Evolutionary conservation across 2,113 vertebrate species (phyloP).

Genomic region (Phoxinus phoxinus): DNA sequence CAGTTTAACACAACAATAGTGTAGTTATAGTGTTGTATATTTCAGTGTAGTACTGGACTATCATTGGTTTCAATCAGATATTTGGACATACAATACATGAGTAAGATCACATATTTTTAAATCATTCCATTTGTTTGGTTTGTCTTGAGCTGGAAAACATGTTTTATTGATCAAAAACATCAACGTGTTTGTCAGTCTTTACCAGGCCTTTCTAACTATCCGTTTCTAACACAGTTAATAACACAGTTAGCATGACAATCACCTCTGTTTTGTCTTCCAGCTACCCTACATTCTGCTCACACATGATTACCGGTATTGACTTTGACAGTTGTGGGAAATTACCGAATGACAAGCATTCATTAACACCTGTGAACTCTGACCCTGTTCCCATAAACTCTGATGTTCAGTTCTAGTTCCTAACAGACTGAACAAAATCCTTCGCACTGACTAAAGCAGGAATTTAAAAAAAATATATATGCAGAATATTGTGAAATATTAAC

Average conservation of each 20-base stretch:
- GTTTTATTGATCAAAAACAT: background rate
- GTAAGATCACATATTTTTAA: background rate
- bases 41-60: background rate
- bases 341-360: background rate
- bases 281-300: background rate
- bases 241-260: background rate
- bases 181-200: background rate
- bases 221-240: too few species aligned
- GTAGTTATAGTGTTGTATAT: background rate
- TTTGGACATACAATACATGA: background rate
- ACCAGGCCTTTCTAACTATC: background rate
- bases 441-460: background rate
- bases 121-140: background rate
- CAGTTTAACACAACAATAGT: background rate
- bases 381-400: background rate
- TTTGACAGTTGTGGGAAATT: background rate
- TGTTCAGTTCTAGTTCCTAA: background rate
- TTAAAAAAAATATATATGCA: background rate
- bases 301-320: background rate
- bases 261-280: background rate
- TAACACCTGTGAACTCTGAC: background rate
- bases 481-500: constrained; percentile 9
- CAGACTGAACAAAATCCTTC: background rate
- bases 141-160: background rate
- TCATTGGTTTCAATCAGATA: background rate